Evolutionary conservation across 2,888 invertebrate species (phyloP).

Genomic region (Drosophila histrio): DNA sequence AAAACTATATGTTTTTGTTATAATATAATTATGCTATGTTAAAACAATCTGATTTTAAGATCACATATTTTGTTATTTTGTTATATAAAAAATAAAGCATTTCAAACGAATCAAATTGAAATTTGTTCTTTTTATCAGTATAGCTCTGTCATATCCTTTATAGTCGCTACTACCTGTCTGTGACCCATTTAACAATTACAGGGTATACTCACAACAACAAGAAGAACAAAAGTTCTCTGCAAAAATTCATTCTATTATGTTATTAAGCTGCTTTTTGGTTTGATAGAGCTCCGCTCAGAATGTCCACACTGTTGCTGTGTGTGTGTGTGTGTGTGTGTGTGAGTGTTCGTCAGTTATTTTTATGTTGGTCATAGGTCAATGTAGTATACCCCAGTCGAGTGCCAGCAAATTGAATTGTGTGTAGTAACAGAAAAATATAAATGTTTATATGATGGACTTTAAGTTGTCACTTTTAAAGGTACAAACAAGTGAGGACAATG

Average conservation of each 20-base stretch:
- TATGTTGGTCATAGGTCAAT: slow-evolving; percentile 23
- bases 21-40: no score
- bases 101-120: no score
- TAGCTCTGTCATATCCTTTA: background rate
- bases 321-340: background rate
- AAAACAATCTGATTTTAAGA: no score
- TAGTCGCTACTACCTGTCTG: background rate
- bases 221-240: slow-evolving; percentile 20
- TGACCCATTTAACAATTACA: background rate
- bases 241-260: slow-evolving; percentile 49
- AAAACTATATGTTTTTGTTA: no score
- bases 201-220: slow-evolving; percentile 14
- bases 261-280: slow-evolving; percentile 46
- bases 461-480: slow-evolving; percentile 4
- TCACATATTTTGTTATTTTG: no score
- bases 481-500: background rate
- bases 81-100: no score
- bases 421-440: background rate
- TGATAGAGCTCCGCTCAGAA: slow-evolving; percentile 16
- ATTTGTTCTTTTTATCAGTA: background rate
- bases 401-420: slow-evolving; percentile 18
- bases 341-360: slow-evolving; percentile 14
- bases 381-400: slow-evolving; percentile 4
- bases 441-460: background rate
- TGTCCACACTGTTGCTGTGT: slow-evolving; percentile 21